Percentiles rank a stretch among this genome's conserved stretches.
Conservation (phyloP, 2,888 invertebrate species). For the Melinaea marsaeus region DNA sequence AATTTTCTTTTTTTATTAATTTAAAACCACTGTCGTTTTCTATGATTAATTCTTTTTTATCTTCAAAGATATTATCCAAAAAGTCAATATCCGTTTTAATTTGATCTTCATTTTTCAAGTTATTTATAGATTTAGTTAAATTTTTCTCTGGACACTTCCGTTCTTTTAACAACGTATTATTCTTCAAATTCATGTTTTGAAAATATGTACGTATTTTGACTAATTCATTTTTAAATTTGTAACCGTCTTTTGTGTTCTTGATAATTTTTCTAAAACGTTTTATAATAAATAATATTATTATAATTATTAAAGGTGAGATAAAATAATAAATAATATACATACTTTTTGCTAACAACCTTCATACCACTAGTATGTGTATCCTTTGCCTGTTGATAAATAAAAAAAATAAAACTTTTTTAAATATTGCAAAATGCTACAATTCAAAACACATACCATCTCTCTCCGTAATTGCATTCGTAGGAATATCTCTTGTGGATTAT, state of each 20-base stretch:
- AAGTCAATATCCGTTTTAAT: constrained; percentile 37
- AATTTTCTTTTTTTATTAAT: constrained; percentile 41
- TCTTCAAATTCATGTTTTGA: constrained; percentile 52
- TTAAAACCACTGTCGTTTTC: constrained; percentile 51
- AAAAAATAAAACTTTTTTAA: no score
- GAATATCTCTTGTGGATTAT: constrained; percentile 42
- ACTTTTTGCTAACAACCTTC: no score
- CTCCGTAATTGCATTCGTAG: constrained; percentile 54
- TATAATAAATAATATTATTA: neutral
- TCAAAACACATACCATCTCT: constrained; percentile 43
- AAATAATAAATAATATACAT: no score
- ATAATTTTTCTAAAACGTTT: constrained; percentile 46
- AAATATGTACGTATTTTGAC: constrained; percentile 53
- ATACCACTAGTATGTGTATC: constrained; percentile 44
- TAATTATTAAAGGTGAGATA: no score
- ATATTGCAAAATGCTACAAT: no score
- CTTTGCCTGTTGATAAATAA: constrained; percentile 40
- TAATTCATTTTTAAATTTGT: constrained; percentile 51
- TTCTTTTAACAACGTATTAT: constrained; percentile 49
- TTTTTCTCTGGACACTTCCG: constrained; percentile 7
- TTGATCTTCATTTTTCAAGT: constrained; percentile 9
- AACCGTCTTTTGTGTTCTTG: constrained; percentile 40
- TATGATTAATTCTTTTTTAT: constrained; percentile 46
- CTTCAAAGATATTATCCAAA: constrained; percentile 40
- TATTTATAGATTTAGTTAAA: constrained; percentile 2